A percentile compares a stretch with the other conserved stretches of the same genome.
Evolutionary conservation across 2,888 invertebrate species (phyloP).

Genomic region (Encarsia formosa): DNA sequence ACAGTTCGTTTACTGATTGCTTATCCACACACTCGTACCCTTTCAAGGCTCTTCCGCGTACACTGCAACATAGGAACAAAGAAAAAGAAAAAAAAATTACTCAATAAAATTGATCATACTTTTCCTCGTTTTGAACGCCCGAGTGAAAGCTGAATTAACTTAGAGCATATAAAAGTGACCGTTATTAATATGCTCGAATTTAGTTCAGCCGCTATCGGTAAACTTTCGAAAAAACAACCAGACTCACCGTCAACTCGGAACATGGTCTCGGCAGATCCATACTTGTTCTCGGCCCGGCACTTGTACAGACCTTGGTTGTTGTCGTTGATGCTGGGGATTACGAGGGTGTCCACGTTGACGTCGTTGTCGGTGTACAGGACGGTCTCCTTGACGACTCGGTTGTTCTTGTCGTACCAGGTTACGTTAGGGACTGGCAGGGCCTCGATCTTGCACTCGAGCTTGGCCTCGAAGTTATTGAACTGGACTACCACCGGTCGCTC

Average conservation of each 20-base stretch:
- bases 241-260: slow-evolving; percentile 22
- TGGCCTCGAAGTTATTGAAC: slow-evolving; percentile 8
- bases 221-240: neutral
- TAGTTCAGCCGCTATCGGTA: no score
- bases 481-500: slow-evolving; percentile 21
- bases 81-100: neutral
- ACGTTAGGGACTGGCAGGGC: slow-evolving; percentile 13
- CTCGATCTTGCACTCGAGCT: slow-evolving; percentile 21
- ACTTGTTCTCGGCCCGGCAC: slow-evolving; percentile 19
- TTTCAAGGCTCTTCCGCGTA: no score
- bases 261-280: slow-evolving; percentile 13
- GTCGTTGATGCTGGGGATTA: neutral
- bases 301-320: slow-evolving; percentile 15
- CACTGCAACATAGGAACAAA: no score
- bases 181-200: no score
- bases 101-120: no score
- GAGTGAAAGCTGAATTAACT: no score
- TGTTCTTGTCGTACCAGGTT: slow-evolving; percentile 8
- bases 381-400: neutral
- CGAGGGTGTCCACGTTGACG: slow-evolving; percentile 8
- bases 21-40: slow-evolving; percentile 21
- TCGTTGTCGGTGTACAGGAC: neutral
- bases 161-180: no score
- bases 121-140: no score
- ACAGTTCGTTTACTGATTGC: slow-evolving; percentile 1